Evolutionary conservation across 1,140 invertebrate species (phyloP).

Genomic region (Chymomyza costata): DNA sequence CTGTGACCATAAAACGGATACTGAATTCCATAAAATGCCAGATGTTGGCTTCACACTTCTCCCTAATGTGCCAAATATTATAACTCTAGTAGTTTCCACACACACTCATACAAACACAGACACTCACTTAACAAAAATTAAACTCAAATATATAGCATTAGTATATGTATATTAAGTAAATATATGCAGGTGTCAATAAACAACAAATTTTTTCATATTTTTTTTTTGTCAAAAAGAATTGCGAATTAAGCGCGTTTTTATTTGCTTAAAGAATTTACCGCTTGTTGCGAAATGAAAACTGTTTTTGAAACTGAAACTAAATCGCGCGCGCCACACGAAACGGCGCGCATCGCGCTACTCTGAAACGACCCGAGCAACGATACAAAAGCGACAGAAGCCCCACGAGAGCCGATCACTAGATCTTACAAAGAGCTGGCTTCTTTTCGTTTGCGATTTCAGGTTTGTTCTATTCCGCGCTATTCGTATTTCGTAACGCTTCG

Average conservation of each 20-base stretch:
- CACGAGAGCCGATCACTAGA: constrained; percentile 17
- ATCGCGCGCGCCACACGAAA: constrained; percentile 34
- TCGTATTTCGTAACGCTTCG: constrained; percentile 5
- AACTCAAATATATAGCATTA: no score
- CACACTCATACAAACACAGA: constrained; percentile 20
- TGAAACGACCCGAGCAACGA: constrained; percentile 23
- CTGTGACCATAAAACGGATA: constrained; percentile 58
- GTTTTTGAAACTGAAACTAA: constrained; percentile 52
- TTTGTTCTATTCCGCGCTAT: constrained; percentile 5
- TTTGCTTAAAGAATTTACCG: constrained; percentile 58
- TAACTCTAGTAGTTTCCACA: constrained; percentile 62
- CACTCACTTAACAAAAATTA: no score
- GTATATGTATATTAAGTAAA: constrained; percentile 57
- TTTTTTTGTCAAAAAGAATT: constrained; percentile 35
- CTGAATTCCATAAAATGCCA: constrained; percentile 35
- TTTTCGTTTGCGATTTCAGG: no score
- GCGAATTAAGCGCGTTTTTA: constrained; percentile 42
- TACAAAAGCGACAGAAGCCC: constrained; percentile 14
- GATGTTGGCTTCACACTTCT: constrained; percentile 59
- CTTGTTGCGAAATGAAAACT: constrained; percentile 66
- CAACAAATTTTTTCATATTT: no score
- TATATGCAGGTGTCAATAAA: constrained; percentile 63
- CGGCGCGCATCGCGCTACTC: constrained; percentile 15
- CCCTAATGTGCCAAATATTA: constrained; percentile 49
- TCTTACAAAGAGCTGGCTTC: no score